phyloP scores from a whole-genome alignment of 2,888 invertebrate genomes.

The Pachycephus smyrnensis region DNA sequence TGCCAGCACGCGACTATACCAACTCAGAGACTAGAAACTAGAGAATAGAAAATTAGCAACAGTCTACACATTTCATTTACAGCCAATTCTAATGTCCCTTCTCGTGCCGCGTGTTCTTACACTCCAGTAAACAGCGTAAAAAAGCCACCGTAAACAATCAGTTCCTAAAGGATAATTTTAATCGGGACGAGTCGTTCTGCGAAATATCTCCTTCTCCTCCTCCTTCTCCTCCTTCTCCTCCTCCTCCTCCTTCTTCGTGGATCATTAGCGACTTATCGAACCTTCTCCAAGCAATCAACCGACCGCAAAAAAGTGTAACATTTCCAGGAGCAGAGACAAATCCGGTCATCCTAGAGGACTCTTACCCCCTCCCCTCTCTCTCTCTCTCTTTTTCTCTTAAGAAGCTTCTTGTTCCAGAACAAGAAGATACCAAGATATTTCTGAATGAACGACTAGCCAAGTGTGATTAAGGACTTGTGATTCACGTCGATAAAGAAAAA shows the following conservation, averaged over 20 bases:
- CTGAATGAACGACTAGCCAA: background rate
- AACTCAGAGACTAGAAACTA: background rate
- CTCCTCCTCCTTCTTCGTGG: background rate
- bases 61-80: background rate
- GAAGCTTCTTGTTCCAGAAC: too few species aligned
- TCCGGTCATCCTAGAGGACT: slow-evolving; percentile 24
- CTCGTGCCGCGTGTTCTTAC: background rate
- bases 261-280: background rate
- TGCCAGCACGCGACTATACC: background rate
- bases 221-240: background rate
- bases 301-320: background rate
- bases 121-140: background rate
- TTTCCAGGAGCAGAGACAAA: background rate
- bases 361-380: slow-evolving; percentile 31
- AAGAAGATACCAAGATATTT: background rate
- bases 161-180: background rate
- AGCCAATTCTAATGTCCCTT: background rate
- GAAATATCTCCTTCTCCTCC: background rate
- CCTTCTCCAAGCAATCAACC: background rate
- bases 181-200: background rate
- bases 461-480: too few species aligned
- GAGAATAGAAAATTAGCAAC: background rate
- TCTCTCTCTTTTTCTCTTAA: slow-evolving; percentile 32
- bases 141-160: background rate
- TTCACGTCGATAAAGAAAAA: too few species aligned